A percentile compares a stretch with the other conserved stretches of the same genome.
Evolutionary conservation across 2,888 invertebrate genomes (phyloP).

Genomic region (Emmelina monodactyla): DNA sequence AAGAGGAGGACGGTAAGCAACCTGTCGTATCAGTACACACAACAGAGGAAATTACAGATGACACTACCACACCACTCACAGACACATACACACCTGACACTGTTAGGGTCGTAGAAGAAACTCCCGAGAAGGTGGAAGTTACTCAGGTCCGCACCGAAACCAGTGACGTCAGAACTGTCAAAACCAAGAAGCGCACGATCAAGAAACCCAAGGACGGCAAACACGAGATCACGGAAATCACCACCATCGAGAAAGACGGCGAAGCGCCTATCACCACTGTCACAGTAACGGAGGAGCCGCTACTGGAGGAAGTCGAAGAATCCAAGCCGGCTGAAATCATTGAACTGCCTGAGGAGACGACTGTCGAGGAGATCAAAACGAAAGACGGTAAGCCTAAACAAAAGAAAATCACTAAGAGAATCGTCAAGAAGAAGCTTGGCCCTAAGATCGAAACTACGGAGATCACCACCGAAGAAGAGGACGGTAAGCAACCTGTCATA

Average conservation of each 20-base stretch:
- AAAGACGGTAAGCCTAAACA: constrained; percentile 22
- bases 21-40: constrained; percentile 37
- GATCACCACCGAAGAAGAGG: constrained; percentile 7
- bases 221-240: constrained; percentile 17
- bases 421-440: constrained; percentile 23
- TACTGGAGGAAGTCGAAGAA: constrained; percentile 22
- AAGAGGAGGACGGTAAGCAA: constrained; percentile 16
- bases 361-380: constrained; percentile 14
- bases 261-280: constrained; percentile 26
- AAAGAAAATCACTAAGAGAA: constrained; percentile 22
- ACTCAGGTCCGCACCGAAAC: constrained; percentile 20
- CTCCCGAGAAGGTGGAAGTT: constrained; percentile 9
- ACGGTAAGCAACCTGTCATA: constrained; percentile 23
- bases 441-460: constrained; percentile 18
- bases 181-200: background rate
- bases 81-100: background rate
- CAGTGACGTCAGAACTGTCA: constrained; percentile 10
- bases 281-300: constrained; percentile 26
- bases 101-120: constrained; percentile 15
- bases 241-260: constrained; percentile 23
- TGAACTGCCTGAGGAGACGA: constrained; percentile 24
- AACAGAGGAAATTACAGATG: constrained; percentile 23
- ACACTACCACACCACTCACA: constrained; percentile 17
- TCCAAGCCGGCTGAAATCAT: constrained; percentile 15
- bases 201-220: constrained; percentile 17